A percentile compares a stretch with the other conserved stretches of the same genome.
Evolutionary conservation across 2,797 vertebrate genomes (phyloP).

Genomic region (Gastrophryne carolinensis): DNA sequence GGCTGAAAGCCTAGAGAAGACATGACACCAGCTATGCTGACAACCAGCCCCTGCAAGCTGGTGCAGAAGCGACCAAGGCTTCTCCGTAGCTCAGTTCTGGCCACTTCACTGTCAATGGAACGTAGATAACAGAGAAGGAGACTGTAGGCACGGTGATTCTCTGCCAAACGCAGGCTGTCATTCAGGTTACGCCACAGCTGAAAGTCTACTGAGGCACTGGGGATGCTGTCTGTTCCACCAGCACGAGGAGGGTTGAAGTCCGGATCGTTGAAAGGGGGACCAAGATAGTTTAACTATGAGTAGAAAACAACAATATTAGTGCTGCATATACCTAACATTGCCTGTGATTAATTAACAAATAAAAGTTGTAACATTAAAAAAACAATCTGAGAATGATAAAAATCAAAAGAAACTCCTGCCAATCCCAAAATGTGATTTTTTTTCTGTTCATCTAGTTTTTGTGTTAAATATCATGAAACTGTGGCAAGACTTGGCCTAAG

Average conservation of each 20-base stretch:
- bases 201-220: constrained; percentile 89
- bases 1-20: constrained; percentile 82
- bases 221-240: constrained; percentile 83
- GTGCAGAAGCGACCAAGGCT: constrained; percentile 90
- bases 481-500: too few species aligned
- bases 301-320: not conserved
- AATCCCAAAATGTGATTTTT: too few species aligned
- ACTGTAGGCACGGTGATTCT: constrained; percentile 93
- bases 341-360: too few species aligned
- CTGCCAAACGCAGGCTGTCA: constrained; percentile 87
- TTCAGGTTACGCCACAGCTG: constrained; percentile 90
- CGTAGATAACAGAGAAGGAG: constrained; percentile 85
- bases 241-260: constrained; percentile 92
- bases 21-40: constrained; percentile 91
- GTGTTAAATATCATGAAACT: too few species aligned
- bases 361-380: too few species aligned
- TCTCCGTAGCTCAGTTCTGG: constrained; percentile 84
- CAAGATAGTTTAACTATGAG: constrained; percentile 89
- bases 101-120: constrained; percentile 81
- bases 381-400: too few species aligned
- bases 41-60: constrained; percentile 87
- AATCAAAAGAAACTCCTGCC: too few species aligned
- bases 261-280: constrained; percentile 93
- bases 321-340: too few species aligned
- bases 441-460: too few species aligned